Conservation (phyloP, 2,113 vertebrate species). For the Podocnemis expansa region DNA sequence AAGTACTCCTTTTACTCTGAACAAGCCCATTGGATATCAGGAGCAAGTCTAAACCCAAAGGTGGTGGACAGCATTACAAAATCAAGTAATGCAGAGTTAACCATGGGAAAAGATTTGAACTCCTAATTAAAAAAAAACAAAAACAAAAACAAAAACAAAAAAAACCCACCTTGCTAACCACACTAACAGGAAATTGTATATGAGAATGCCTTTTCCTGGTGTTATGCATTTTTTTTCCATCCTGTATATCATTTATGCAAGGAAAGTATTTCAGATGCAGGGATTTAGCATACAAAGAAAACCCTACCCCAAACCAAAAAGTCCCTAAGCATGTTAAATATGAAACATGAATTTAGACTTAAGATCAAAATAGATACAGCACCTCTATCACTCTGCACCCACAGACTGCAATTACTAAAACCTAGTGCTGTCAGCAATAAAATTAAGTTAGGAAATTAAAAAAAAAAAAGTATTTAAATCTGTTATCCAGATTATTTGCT, state of each 20-base stretch:
- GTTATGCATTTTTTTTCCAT: background rate
- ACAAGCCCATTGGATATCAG: background rate
- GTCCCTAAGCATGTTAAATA: background rate
- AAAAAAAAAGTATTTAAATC: accelerated
- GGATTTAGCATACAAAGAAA: background rate
- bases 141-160: no score
- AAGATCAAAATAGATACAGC: background rate
- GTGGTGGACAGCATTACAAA: background rate
- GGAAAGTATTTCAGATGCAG: background rate
- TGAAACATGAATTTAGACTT: background rate
- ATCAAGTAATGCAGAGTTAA: background rate
- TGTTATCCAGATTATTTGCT: background rate
- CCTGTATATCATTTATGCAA: background rate
- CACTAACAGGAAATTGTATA: background rate
- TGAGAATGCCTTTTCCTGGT: background rate
- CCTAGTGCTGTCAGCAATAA: background rate
- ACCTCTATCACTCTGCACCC: background rate
- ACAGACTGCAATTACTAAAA: background rate
- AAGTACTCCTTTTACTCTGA: background rate
- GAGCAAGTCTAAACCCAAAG: background rate
- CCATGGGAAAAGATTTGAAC: background rate
- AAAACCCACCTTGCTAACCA: background rate
- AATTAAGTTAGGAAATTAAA: background rate
- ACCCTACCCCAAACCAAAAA: background rate
- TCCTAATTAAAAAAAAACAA: background rate